Evolutionary conservation across 53 echinoderm and acorn worm genomes (phyloP).

Genomic region (Paracentrotus lividus): DNA sequence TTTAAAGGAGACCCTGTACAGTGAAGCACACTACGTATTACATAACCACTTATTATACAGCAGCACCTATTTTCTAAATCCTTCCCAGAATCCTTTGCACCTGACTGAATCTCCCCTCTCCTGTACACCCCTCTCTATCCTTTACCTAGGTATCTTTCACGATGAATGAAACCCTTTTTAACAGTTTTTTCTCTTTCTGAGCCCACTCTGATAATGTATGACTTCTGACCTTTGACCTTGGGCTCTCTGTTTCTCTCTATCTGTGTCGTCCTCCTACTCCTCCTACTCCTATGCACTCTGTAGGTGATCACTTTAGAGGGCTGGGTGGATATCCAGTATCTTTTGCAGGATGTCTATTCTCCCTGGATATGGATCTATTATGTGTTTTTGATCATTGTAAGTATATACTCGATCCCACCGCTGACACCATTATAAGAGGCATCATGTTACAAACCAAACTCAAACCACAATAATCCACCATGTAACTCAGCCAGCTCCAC

Average conservation of each 20-base stretch:
- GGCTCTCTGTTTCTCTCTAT: constrained; percentile 6
- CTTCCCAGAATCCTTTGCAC: constrained; percentile 49
- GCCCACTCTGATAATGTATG: background rate
- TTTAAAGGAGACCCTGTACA: background rate
- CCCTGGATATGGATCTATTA: constrained; percentile 98
- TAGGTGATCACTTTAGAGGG: constrained; percentile 99
- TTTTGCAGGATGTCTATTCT: constrained; percentile 90
- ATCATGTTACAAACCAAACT: background rate
- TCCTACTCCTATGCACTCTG: constrained; percentile 47
- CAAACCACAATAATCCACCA: background rate
- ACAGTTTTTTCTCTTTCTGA: constrained; percentile 12
- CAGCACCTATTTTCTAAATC: constrained; percentile 54
- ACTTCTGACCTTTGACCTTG: constrained; percentile 42
- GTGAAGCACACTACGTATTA: background rate
- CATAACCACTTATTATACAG: constrained; percentile 13
- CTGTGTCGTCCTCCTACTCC: constrained; percentile 26
- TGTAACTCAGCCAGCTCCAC: constrained; percentile 30
- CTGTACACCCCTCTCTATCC: background rate
- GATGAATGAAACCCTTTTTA: constrained; percentile 16
- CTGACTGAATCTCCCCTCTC: background rate
- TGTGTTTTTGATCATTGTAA: constrained; percentile 99
- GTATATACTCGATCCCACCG: constrained; percentile 75
- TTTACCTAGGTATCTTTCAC: background rate
- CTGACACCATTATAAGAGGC: constrained; percentile 36
- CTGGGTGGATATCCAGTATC: constrained; percentile 98